Conservation (phyloP, 2,888 invertebrate genomes). For the Sesia bembeciformis region DNA sequence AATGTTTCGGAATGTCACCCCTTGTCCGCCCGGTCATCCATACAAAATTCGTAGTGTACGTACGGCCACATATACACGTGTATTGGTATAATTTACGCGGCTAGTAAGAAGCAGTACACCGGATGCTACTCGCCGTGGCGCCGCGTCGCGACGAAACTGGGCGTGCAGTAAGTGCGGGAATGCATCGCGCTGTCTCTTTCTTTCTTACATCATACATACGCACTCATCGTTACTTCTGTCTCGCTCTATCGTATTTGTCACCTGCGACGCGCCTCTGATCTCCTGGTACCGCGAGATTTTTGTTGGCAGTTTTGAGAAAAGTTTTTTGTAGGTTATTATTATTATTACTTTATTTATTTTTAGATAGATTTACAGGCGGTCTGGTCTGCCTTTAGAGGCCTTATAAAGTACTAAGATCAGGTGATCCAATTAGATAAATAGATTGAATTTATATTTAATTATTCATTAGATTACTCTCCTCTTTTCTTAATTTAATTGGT, state of each 20-base stretch:
- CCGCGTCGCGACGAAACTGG: constrained; percentile 93
- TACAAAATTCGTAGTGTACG: constrained; percentile 14
- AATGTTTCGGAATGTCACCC: no score
- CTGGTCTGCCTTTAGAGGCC: no score
- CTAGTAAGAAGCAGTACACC: constrained; percentile 80
- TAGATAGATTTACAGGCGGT: no score
- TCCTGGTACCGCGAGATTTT: constrained; percentile 20
- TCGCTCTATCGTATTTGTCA: constrained; percentile 22
- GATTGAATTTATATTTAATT: no score
- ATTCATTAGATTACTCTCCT: no score
- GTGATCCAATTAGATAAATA: no score
- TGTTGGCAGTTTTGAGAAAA: background rate
- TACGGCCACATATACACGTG: constrained; percentile 43
- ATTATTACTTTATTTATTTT: no score
- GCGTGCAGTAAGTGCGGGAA: constrained; percentile 91
- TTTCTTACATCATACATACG: constrained; percentile 38
- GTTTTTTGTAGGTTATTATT: constrained; percentile 8
- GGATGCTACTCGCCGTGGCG: constrained; percentile 94
- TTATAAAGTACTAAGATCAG: no score
- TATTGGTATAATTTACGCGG: constrained; percentile 31
- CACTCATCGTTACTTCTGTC: constrained; percentile 38
- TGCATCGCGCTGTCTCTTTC: constrained; percentile 40
- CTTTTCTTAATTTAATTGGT: no score
- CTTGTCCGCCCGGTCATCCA: no score
- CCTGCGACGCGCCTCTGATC: constrained; percentile 17